Evolutionary conservation across 2,113 vertebrate species (phyloP), one percentile per base, ranked within the genome.

Genomic region (Mungos mungo): DNA sequence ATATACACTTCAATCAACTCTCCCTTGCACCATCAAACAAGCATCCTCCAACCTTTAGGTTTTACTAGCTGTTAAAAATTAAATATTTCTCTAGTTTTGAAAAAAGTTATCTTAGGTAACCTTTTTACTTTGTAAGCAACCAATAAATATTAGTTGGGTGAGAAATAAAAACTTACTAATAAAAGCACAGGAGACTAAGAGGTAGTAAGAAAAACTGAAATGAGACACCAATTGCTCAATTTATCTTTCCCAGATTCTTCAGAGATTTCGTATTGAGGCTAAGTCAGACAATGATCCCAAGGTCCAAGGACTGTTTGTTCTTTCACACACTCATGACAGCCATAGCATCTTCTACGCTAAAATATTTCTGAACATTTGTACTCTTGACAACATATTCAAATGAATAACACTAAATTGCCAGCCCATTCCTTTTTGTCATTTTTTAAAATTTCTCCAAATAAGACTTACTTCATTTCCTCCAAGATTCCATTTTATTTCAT

Each of bases 401-500:
- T 38, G 65, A 38, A 25, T 83, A 97, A 92, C 38, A 86, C 52
- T 79, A 74, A 74, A 69, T 47, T 88, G 7, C 13, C 38, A 54
- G 0, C 25, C 38, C 68, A 19, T 52, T 88, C 84, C 23, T 89
- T 93, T 97, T 88, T 50, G 74, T 88, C 71, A 87, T 57, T 87
- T 23, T 95, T 92, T 65, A 90, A 93, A 72, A 77, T 57, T 85
- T 93, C 91, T 25, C 35, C 65, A 92, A 47, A 31, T 74, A 83
- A 91, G 27, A 91, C 50, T 91, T 95, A 87, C 50, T 96, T 94
- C 81, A 50, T 95, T 95, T 80, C n/a, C 31, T 91, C 38, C 5
- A 50, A 68, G 8, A 31, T 0, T 52, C 84, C 27, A 84, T 19
- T 45, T n/a, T 18, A 76, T 47, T 88, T 77, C 54, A 71, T 38